Base-by-base conservation (phyloP, 2,797 vertebrate species). In the Molothrus ater region DNA sequence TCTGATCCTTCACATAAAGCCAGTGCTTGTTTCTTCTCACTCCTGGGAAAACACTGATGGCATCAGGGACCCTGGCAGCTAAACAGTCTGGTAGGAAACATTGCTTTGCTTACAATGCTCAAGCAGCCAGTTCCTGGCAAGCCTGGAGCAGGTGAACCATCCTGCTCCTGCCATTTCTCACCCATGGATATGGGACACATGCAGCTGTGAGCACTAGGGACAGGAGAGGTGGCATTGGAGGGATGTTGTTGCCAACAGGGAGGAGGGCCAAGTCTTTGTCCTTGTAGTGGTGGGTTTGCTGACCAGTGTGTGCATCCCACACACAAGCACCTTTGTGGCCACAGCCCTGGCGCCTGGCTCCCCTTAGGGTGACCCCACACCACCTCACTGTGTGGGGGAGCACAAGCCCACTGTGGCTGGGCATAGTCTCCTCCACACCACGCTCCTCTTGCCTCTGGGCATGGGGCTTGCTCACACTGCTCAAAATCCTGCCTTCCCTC, bases 401-500 rank as follows among this genome's bases (percentile, higher is more conserved):
- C 61, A 70, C 10, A 17, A 89, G 9, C 10, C 28, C 26, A 11
- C 3, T 7, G 29, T 11, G 38, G 7, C 32, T 53, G 42, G 43
- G 13, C 36, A 12, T 2, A 0, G 0, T 8, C 56, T 57, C 14
- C 18, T 57, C 63, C 20, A 53, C 13, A 32, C 14, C 42, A 2
- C 0, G 0, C 1, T 1, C 26, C 32, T 34, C 51, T n/a, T 56
- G 22, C 22, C 22, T 47, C 45, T 59, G 31, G 19, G 50, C 3
- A 25, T 1, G 31, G 4, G n/a, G 17, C 11, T 17, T 42, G 17
- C 5, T 56, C 70, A 34, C 0, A 0, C 26, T 2, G 4, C 8
- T 15, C 2, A 2, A 70, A 80, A 65, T 5, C 29, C 72, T 42
- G 16, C 14, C 32, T 50, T 17, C 9, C 19, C 12, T 3, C 28